Base-by-base conservation (phyloP, 2,797 vertebrate genomes). In the Neosalanx taihuensis region DNA sequence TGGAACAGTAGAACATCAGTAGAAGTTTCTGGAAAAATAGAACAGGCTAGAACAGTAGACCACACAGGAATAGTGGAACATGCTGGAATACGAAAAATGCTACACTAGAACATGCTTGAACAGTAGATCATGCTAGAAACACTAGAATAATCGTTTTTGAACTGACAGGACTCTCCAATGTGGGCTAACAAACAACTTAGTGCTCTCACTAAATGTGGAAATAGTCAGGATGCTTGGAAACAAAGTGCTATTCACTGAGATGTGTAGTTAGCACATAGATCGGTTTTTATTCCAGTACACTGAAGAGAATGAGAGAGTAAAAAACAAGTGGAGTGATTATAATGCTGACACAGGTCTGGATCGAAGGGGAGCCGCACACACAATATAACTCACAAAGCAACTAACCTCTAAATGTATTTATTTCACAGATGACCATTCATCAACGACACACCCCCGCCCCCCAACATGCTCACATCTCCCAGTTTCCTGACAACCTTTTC, bases 371-470 rank as follows among this genome's bases (percentile, higher is more conserved):
- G 51, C 17, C 18, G 6, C 17, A 3, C n/a, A 56, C 18, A 17
- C 51, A 46, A 60, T 60, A 29, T 60, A 2, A 5, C 29, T 60
- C 2, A 29, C 62, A 33, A 56, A 23, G n/a, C 37, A 59, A 31
- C 51, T 2, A 61, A 51, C 51, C 5, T 56, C 15, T n/a, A 18
- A 10, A 51, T 49, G 12, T 70, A 26, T 77, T 77, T 71, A 63
- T 76, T 72, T 56, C 70, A 78, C 41, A 18, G 3, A 37, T 33
- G 15, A 20, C 65, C 60, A 64, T 84, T 33, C 70, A 77, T 83
- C 72, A 73, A 1, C 66, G 76, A 81, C 77, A 79, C n/a, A n/a
- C n/a, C n/a, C 23, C 35, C 35, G 23, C 37, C 37, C 64, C n/a
- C 51, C 15, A 6, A 30, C 6, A 18, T 20, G 29, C 67, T 30